Base-by-base conservation (phyloP, 92 coral and sea anemone species). In the Parazoanthus darwini region DNA sequence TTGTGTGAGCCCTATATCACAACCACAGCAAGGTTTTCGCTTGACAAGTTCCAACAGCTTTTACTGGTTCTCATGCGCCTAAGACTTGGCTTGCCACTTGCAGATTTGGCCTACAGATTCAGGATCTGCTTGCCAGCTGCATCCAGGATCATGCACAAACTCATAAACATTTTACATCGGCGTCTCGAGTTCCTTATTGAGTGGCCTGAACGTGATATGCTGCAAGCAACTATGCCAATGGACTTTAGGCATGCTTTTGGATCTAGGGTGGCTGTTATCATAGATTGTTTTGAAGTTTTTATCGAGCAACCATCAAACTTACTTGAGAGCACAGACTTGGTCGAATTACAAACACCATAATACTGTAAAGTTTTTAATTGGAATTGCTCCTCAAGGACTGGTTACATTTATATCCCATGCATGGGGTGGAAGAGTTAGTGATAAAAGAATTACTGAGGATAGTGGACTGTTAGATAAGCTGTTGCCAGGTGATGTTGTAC, bases 1-100 rank as follows among this genome's bases (percentile, higher is more conserved):
- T 56, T 85, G 35, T 86, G 85, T 58, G 82, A 77, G 50, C 82
- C 67, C 23, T 86, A 26, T 23, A 86, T 86, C 16, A 77, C 56
- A 39, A 42, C n/a, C 56, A 15, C 81, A 39, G 29, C 81, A 29
- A 29, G n/a, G 44, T 77, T 59, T 15, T 3, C 25, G 58, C 81
- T 77, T 5, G 81, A 22, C 13, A 77, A 77, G 35, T 77, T 77
- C 6, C 23, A 77, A 26, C 76, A 71, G 76, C 29, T 71, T 71
- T 5, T 71, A 26, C 14, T 71, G 14, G 76, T 71, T 14, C 81
- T 77, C 33, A 29, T 29, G 33, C 33, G 33, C 33, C 0, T 29
- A 29, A 29, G 33, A 29, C 33, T 29, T 29, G 33, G 33, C 33
- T 29, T 29, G 33, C 33, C 33, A 29, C 33, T 29, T 29, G 33